These are phyloP conservation scores for Rhabdornis inornatus DNA, from an alignment of 2,113 vertebrate genomes.

Conservation along the genomic window DNA sequence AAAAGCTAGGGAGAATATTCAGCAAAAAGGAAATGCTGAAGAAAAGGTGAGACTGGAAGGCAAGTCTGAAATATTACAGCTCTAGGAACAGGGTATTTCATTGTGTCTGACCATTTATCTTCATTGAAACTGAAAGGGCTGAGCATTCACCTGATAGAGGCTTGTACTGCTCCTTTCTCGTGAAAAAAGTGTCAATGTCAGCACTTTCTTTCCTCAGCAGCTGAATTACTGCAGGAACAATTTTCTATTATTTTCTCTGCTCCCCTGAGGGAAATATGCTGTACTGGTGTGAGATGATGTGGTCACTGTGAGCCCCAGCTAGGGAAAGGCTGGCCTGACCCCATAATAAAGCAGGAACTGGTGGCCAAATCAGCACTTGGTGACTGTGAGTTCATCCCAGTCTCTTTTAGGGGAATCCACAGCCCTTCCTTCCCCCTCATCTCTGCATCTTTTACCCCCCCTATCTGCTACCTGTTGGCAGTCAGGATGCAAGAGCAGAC, in stretches of 20 bases:
- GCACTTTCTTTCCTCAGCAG: neutral
- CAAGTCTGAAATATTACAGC: neutral
- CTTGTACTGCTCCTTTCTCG: neutral
- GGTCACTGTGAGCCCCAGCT: neutral
- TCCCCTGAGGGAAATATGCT: neutral
- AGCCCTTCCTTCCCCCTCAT: rapidly evolving
- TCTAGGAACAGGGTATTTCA: neutral
- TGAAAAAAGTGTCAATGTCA: neutral
- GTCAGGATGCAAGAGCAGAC: neutral
- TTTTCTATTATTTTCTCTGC: neutral
- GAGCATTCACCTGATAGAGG: neutral
- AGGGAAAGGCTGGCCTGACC: neutral
- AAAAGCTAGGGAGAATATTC: neutral
- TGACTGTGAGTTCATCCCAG: neutral
- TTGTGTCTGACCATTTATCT: neutral
- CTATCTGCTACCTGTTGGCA: neutral
- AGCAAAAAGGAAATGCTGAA: neutral
- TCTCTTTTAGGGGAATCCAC: neutral
- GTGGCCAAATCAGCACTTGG: neutral
- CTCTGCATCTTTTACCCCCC: neutral
- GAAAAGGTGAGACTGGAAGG: neutral
- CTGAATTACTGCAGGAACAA: neutral
- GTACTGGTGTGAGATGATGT: neutral
- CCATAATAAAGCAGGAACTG: neutral
- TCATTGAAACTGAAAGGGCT: neutral